Percentiles rank a stretch among this genome's conserved stretches.
phyloP scores from a whole-genome alignment of 2,797 vertebrate species.

The Phrynocephalus forsythii region DNA sequence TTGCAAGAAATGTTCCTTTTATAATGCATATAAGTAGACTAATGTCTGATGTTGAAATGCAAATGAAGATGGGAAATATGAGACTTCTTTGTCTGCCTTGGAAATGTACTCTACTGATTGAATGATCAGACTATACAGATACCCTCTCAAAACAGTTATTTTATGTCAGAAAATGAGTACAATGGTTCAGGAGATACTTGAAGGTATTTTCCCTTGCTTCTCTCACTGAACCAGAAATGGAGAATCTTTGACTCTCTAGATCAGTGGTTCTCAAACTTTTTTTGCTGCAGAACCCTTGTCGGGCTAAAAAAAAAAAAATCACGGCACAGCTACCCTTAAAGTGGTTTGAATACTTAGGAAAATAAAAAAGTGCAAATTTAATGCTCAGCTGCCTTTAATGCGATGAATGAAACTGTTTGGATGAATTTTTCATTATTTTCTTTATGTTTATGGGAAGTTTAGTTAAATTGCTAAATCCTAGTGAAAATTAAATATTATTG shows the following conservation, averaged over 20 bases:
- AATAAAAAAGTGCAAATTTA: too few species aligned
- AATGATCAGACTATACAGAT: neutral
- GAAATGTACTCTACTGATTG: neutral
- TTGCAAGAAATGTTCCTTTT: neutral
- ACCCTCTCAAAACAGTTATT: neutral
- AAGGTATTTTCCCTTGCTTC: neutral
- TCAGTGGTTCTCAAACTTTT: too few species aligned
- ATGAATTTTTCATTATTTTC: too few species aligned
- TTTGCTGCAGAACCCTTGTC: too few species aligned
- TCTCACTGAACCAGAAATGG: neutral
- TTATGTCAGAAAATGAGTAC: constrained; percentile 5
- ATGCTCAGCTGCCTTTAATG: too few species aligned
- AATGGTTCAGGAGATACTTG: neutral
- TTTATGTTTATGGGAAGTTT: too few species aligned
- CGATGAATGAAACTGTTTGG: too few species aligned
- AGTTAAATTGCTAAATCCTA: too few species aligned
- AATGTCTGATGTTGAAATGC: neutral
- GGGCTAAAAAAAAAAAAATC: too few species aligned
- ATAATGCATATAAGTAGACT: neutral
- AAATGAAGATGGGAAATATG: neutral
- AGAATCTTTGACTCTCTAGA: neutral
- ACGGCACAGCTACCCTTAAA: too few species aligned
- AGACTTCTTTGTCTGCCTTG: neutral
- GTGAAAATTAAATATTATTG: too few species aligned
- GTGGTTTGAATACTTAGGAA: too few species aligned